A percentile compares a stretch with the other conserved stretches of the same genome.
Evolutionary conservation across 2,888 invertebrate genomes (phyloP).

Genomic region (Dendrolimus pini): DNA sequence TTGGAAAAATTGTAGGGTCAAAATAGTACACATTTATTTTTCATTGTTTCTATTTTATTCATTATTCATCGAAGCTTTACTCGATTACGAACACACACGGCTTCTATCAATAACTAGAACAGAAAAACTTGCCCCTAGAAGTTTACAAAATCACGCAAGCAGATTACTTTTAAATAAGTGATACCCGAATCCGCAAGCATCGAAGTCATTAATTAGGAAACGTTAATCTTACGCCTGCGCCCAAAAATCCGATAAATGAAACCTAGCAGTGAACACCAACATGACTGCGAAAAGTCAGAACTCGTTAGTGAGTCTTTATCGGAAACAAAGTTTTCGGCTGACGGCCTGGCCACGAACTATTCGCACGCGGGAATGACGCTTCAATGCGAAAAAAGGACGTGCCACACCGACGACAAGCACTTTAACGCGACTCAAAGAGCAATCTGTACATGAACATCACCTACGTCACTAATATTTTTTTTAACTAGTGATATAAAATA

Average conservation of each 20-base stretch:
- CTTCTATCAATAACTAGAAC: no score
- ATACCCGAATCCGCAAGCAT: conserved; percentile 9
- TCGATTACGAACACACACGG: no score
- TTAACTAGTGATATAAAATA: no score
- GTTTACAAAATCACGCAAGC: no score
- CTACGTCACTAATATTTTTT: no score
- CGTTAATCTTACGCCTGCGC: conserved; percentile 32
- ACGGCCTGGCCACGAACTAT: not conserved
- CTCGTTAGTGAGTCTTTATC: conserved; percentile 54
- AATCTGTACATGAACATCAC: no score
- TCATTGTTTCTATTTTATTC: no score
- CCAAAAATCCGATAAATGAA: conserved; percentile 30
- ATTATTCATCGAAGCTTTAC: no score
- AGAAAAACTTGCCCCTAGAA: no score
- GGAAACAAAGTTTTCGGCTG: conserved; percentile 34
- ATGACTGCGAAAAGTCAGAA: conserved; percentile 36
- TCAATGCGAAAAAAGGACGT: not conserved
- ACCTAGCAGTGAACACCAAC: conserved; percentile 14
- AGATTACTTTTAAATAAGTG: not conserved
- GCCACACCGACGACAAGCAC: not conserved
- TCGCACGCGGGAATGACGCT: not conserved
- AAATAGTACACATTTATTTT: no score
- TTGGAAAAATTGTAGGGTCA: no score
- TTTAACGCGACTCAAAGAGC: not conserved
- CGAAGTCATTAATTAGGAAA: conserved; percentile 30